These are phyloP conservation scores for Hartigia nigra DNA, from an alignment of 2,888 invertebrate genomes.

Conservation along the genomic window DNA sequence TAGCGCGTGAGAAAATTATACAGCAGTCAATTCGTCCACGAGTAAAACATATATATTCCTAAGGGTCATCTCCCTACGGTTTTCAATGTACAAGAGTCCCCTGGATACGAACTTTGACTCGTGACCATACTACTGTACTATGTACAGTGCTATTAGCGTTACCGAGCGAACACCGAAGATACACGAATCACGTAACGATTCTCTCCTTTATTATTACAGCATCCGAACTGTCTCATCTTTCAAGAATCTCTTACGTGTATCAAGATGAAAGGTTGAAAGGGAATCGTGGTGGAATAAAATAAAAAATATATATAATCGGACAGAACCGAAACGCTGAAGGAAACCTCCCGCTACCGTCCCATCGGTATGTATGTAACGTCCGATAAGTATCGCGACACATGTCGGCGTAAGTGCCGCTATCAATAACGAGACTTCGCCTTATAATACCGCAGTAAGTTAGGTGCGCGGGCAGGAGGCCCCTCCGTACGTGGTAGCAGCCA, in stretches of 20 bases:
- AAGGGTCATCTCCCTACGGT: not conserved
- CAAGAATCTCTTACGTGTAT: not conserved
- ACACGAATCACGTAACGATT: too few relatives aligned
- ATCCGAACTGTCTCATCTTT: not conserved
- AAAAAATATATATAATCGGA: not conserved
- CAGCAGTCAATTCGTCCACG: not conserved
- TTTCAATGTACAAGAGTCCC: not conserved
- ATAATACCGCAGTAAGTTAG: not conserved
- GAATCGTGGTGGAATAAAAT: not conserved
- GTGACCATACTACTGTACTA: not conserved
- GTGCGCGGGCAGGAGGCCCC: not conserved
- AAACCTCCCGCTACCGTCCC: slow-evolving; percentile 2
- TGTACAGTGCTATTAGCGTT: not conserved
- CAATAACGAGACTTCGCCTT: slow-evolving; percentile 43
- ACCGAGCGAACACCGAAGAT: too few relatives aligned
- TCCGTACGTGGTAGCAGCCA: not conserved
- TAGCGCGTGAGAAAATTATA: not conserved
- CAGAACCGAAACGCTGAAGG: not conserved
- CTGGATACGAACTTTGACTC: not conserved
- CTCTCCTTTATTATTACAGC: not conserved
- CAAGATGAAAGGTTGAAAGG: not conserved
- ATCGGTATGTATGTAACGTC: slow-evolving; percentile 45
- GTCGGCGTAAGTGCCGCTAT: slow-evolving; percentile 59
- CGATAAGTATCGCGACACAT: slow-evolving; percentile 62
- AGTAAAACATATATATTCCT: not conserved